Conservation (phyloP, 1,140 invertebrate species). For the Macrobrachium nipponense region DNA sequence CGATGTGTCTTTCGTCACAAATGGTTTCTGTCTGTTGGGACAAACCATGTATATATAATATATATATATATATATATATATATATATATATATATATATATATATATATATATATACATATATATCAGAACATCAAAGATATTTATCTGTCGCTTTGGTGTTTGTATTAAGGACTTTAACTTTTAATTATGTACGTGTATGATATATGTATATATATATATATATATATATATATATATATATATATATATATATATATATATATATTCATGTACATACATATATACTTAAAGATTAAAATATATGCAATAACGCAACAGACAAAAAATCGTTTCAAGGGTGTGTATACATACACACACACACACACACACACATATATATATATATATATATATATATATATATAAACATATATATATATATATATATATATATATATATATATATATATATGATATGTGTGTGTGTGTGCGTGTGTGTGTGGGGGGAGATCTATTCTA, state of each 20-base stretch:
- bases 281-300: neutral
- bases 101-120: neutral
- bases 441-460: constrained; percentile 7
- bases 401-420: no score
- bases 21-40: neutral
- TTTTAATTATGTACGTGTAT: no score
- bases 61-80: neutral
- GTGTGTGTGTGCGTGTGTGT: neutral
- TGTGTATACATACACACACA: no score
- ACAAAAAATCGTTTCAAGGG: no score
- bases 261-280: constrained; percentile 10
- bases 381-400: no score
- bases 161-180: no score
- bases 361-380: no score
- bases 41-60: neutral
- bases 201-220: neutral
- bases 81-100: neutral
- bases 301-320: no score
- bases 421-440: neutral
- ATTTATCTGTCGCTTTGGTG: no score
- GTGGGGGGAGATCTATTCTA: neutral
- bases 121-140: no score
- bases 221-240: constrained; percentile 8
- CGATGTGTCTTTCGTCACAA: neutral
- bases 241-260: constrained; percentile 24